Base-by-base conservation (phyloP, 2,113 vertebrate genomes). In the Silurus meridionalis region DNA sequence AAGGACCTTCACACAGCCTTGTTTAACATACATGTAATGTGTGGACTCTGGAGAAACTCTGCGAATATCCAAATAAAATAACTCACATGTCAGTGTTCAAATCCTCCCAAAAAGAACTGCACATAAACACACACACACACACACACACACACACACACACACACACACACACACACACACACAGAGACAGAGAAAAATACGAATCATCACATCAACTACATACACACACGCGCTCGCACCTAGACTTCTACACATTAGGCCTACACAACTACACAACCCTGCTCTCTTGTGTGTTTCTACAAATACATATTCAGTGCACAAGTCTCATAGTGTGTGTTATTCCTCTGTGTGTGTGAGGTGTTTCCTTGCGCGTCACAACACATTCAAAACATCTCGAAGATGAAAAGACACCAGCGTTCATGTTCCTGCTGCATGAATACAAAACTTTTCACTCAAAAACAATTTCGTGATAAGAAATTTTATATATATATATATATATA, bases 1-100 rank as follows among this genome's bases (percentile, higher is more conserved):
- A 55, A 19, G 67, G 13, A 80, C 69, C 75, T 77, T 84, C 85
- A 88, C 85, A 89, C 80, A 53, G 11, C 55, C 57, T 79, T 85
- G 85, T 83, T 82, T 85, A 82, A 85, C 80, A 87, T 85, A 60
- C 15, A 84, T 87, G 82, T 80, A 85, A 77, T 75, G 69, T 25
- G 50, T 79, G 85, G 85, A 78, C 66, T 74, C 67, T 82, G 69
- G 69, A 80, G 46, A 77, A 67, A 82, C 63, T 82, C 80, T 78
- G 80, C 23, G 48, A 78, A 85, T 64, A 88, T 85, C 87, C 25
- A 86, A 87, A 91, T 87, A 83, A 80, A 87, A 85, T 85, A 79
- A 79, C 87, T 84, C 86, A 80, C 66, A 48, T 83, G 82, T 85
- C 87, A 75, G 72, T 23, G 85, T 60, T 55, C 50, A 78, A 80